phyloP scores from a whole-genome alignment of 1,140 invertebrate genomes.

The Liolophura sinensis region DNA sequence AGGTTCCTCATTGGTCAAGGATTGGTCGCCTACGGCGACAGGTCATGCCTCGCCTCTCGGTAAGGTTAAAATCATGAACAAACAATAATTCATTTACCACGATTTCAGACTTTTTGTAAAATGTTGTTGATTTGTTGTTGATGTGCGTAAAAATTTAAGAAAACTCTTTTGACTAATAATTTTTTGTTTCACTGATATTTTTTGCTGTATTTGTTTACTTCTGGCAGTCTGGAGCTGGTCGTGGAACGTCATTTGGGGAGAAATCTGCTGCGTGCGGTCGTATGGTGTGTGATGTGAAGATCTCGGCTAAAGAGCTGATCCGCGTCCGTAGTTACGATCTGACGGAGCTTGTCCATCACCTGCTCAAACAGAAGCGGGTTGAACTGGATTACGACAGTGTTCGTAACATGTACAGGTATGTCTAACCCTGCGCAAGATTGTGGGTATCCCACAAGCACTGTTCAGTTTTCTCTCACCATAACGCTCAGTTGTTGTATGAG shows the following conservation, averaged over 20 bases:
- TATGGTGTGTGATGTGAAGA: constrained; percentile 90
- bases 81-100: no score
- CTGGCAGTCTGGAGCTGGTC: constrained; percentile 32
- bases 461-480: no score
- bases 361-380: constrained; percentile 52
- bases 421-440: no score
- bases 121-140: no score
- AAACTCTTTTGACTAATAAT: no score
- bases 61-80: constrained; percentile 26
- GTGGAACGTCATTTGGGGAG: constrained; percentile 56
- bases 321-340: constrained; percentile 90
- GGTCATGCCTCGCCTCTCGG: constrained; percentile 62
- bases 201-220: no score
- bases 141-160: no score
- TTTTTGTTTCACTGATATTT: no score
- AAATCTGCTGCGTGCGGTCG: constrained; percentile 73
- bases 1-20: constrained; percentile 88
- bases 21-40: constrained; percentile 81
- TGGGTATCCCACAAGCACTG: no score
- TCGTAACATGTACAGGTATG: constrained; percentile 50
- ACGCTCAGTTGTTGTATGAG: no score
- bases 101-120: no score
- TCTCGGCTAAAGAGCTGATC: constrained; percentile 92
- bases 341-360: constrained; percentile 75
- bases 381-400: constrained; percentile 51